Evolutionary conservation across 1,140 invertebrate species (phyloP), one percentile per base, ranked within the genome.

Genomic region (Calycopis cecrops): DNA sequence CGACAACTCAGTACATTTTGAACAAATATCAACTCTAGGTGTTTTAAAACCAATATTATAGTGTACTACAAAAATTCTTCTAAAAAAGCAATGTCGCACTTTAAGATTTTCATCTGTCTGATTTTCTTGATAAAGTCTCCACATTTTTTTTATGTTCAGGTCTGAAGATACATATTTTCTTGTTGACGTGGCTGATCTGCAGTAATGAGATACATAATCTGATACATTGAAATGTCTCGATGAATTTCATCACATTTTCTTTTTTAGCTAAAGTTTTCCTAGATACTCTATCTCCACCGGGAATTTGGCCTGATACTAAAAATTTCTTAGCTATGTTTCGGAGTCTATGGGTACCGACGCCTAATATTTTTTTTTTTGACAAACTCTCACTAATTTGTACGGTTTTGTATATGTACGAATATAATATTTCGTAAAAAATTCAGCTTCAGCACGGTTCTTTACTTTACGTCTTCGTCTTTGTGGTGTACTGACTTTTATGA

Each of bases 151-250:
- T 42, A 60, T 60, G 33, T 51, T 60, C 28, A 54, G 21, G n/a
- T 60, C 58, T 40, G 58, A 60, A 35, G 52, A 51, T 11, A 55
- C 52, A 52, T 60, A 60, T 55, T 60, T 60, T 60, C 58, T 60
- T 54, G 21, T 40, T 51, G 58, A 54, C 4, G 58, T 55, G 9
- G 52, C 35, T 34, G 52, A 60, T 55, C 58, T 50, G 38, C 58
- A 60, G 33, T 60, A 60, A 28, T 60, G 57, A 28, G 57, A 54
- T 37, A 55, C 58, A 44, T n/a, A n/a, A n/a, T n/a, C n/a, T n/a
- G n/a, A 60, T 55, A 48, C 59, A 55, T 52, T 55, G 21, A 60
- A 60, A 60, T 38, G 59, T 40, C 40, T 60, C 57, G 16, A 59
- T 59, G 35, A 53, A 59, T 49, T 28, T 18, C 57, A 48, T 59